These are phyloP conservation scores for Sitophilus oryzae DNA, from an alignment of 1,140 invertebrate genomes.

Conservation along the genomic window DNA sequence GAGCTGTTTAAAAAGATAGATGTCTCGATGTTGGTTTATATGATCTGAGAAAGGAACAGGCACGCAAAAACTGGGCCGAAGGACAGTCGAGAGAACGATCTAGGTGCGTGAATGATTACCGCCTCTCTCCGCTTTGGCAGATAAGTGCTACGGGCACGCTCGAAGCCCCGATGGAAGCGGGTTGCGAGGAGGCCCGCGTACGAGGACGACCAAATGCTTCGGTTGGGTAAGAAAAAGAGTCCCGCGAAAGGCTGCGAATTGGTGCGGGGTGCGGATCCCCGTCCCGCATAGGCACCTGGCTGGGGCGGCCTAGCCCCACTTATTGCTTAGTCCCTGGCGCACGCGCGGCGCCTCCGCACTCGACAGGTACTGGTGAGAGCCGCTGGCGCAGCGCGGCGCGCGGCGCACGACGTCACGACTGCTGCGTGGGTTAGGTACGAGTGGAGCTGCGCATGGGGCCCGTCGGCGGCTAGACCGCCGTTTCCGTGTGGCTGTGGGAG, in stretches of 20 bases:
- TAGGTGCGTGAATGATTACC: slow-evolving; percentile 11
- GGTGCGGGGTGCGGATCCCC: slow-evolving; percentile 19
- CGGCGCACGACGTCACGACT: not conserved
- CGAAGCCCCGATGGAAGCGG: slow-evolving; percentile 10
- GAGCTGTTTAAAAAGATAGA: too few relatives aligned
- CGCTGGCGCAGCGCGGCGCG: not conserved
- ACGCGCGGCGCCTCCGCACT: not conserved
- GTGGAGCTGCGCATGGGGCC: slow-evolving; percentile 19
- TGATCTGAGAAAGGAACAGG: too few relatives aligned
- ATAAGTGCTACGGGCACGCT: not conserved
- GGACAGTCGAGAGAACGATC: slow-evolving; percentile 1
- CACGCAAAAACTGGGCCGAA: too few relatives aligned
- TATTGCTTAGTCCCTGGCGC: slow-evolving; percentile 22
- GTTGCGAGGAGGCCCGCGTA: slow-evolving; percentile 4
- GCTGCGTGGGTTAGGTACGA: slow-evolving; percentile 21
- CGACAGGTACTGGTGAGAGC: slow-evolving; percentile 1
- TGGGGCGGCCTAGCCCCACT: slow-evolving; percentile 12
- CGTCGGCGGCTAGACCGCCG: slow-evolving; percentile 67
- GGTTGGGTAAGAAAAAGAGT: slow-evolving; percentile 21
- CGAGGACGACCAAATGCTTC: slow-evolving; percentile 25
- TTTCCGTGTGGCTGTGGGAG: slow-evolving; percentile 88
- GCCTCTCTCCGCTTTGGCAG: slow-evolving; percentile 18
- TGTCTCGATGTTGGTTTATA: too few relatives aligned
- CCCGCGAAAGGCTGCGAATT: slow-evolving; percentile 24
- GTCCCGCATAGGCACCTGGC: slow-evolving; percentile 22